A percentile compares a stretch with the other conserved stretches of the same genome.
These are phyloP conservation scores for Cordilura impudica DNA, from an alignment of 2,888 invertebrate species.

Conservation along the genomic window DNA sequence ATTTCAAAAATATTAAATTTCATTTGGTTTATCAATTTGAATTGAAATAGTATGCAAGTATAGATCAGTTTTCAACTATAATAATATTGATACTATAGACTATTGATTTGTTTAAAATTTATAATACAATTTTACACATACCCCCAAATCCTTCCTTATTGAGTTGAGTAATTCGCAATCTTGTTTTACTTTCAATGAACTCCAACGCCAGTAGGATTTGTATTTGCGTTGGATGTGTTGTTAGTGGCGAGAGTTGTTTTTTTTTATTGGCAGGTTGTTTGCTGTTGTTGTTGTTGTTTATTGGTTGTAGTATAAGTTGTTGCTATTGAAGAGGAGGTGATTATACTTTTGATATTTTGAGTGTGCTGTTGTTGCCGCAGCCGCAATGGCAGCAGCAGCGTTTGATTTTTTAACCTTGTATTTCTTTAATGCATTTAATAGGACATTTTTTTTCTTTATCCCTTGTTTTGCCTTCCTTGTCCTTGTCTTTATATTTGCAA, in stretches of 20 bases:
- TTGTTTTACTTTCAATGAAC: too few relatives aligned
- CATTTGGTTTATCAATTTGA: too few relatives aligned
- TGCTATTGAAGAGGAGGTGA: constrained; percentile 6
- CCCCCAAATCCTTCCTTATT: too few relatives aligned
- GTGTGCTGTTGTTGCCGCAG: constrained; percentile 67
- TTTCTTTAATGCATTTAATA: constrained; percentile 76
- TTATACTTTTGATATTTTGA: constrained; percentile 67
- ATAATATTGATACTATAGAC: too few relatives aligned
- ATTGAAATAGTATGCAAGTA: too few relatives aligned
- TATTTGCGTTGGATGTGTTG: constrained; percentile 23
- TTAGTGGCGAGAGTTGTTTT: constrained; percentile 23
- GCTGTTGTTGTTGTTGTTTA: neutral
- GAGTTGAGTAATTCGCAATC: too few relatives aligned
- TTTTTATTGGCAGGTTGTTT: constrained; percentile 22
- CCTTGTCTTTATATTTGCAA: constrained; percentile 76
- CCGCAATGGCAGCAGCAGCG: neutral
- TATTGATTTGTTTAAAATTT: neutral
- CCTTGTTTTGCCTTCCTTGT: constrained; percentile 72
- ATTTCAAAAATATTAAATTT: too few relatives aligned
- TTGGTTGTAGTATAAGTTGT: neutral
- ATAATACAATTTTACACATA: constrained; percentile 34
- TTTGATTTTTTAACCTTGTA: constrained; percentile 74
- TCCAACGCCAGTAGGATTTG: too few relatives aligned
- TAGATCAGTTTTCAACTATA: too few relatives aligned
- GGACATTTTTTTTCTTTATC: constrained; percentile 72